Conservation (phyloP, 1,140 invertebrate species). For the Drosophila arizonae region DNA sequence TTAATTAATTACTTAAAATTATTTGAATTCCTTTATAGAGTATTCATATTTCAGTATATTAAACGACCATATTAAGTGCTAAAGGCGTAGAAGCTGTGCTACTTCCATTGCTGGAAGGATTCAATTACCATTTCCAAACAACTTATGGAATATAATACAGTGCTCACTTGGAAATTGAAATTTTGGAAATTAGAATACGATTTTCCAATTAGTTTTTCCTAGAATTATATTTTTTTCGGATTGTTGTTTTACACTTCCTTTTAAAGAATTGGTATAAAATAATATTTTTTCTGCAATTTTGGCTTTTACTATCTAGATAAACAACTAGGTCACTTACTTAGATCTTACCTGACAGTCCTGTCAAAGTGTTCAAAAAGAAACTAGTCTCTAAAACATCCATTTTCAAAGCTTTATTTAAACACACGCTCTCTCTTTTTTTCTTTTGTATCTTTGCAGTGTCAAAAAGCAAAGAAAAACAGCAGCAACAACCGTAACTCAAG, state of each 20-base stretch:
- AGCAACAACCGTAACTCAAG: slow-evolving; percentile 11
- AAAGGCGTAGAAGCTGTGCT: not conserved
- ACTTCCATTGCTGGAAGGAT: not conserved
- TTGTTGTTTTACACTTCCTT: too few species aligned
- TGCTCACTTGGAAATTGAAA: not conserved
- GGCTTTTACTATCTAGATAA: too few species aligned
- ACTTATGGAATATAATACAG: not conserved
- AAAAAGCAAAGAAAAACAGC: slow-evolving; percentile 16
- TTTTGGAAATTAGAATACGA: not conserved
- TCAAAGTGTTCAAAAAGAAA: not conserved
- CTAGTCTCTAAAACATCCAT: not conserved
- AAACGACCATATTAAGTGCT: too few species aligned
- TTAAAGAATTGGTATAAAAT: too few species aligned
- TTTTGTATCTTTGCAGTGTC: slow-evolving; percentile 50
- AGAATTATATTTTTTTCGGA: not conserved
- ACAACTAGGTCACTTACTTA: not conserved
- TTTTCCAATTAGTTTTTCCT: not conserved
- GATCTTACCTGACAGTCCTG: not conserved
- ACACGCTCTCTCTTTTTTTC: slow-evolving; percentile 31
- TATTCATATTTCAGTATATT: too few species aligned
- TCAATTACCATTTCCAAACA: not conserved
- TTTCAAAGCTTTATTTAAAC: slow-evolving; percentile 3
- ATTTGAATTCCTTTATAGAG: too few species aligned
- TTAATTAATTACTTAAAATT: too few species aligned
- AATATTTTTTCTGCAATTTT: too few species aligned